phyloP scores from a whole-genome alignment of 2,888 invertebrate genomes.

The Eulithis testata region DNA sequence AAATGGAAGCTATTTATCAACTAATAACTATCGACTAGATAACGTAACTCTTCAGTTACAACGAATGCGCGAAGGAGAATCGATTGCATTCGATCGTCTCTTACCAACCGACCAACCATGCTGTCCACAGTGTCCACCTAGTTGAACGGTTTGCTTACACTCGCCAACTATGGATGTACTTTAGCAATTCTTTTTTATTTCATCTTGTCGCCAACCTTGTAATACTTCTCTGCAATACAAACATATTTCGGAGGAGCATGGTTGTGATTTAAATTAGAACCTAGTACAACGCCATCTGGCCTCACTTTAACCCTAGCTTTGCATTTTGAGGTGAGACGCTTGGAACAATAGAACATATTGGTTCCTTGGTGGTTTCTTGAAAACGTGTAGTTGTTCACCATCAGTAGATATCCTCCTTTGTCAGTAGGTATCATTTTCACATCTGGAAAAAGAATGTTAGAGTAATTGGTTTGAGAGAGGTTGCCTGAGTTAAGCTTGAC shows the following conservation, averaged over 20 bases:
- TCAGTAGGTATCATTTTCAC: slow-evolving; percentile 52
- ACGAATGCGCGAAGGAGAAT: too few relatives aligned
- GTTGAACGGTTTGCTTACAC: too few relatives aligned
- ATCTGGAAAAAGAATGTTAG: slow-evolving; percentile 13
- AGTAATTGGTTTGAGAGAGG: too few relatives aligned
- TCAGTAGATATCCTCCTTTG: slow-evolving; percentile 47
- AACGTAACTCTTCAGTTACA: too few relatives aligned
- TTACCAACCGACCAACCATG: too few relatives aligned
- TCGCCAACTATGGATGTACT: too few relatives aligned
- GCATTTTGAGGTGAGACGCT: slow-evolving; percentile 40
- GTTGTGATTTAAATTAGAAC: slow-evolving; percentile 16
- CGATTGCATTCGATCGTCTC: too few relatives aligned
- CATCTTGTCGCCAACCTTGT: slow-evolving; percentile 29
- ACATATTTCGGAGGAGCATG: slow-evolving; percentile 44
- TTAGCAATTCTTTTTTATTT: too few relatives aligned
- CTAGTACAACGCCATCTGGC: slow-evolving; percentile 1
- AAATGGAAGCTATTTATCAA: too few relatives aligned
- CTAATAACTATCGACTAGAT: too few relatives aligned
- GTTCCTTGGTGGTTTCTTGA: slow-evolving; percentile 36
- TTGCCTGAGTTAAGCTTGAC: too few relatives aligned
- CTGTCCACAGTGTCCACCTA: too few relatives aligned
- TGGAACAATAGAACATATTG: slow-evolving; percentile 41
- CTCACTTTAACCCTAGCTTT: slow-evolving; percentile 33
- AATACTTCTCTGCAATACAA: slow-evolving; percentile 32
- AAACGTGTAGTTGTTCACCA: slow-evolving; percentile 48